Base-by-base conservation (phyloP, 2,797 vertebrate species). In the Pseudochaenichthys georgianus region DNA sequence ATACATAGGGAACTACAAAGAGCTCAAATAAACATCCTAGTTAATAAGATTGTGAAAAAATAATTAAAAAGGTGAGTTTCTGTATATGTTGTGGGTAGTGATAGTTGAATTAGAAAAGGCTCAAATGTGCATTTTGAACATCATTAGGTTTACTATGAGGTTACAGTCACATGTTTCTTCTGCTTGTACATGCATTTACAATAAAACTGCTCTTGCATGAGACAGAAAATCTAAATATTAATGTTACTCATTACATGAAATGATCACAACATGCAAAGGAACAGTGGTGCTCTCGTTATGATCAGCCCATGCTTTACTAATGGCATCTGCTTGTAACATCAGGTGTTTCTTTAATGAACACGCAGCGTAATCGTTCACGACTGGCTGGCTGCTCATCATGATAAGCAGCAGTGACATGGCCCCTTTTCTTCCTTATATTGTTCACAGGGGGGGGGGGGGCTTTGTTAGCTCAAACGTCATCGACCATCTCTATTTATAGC, bases 401-500 rank as follows among this genome's bases (percentile, higher is more conserved):
- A 50, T 88, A 70, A 90, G 77, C 87, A 78, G 84, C 81, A 83
- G 86, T 81, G 90, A 87, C 91, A 85, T 71, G 83, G 85, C 86
- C 92, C 13, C 15, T 75, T 91, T 86, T 76, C 65, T 38, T 70
- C 86, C 88, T 83, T 73, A 82, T 88, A 87, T 82, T 87, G 65
- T 43, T 85, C 83, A 86, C 66, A 23, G 41, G 68, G 50, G 59
- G 23, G 21, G n/a, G 19, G 52, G 48, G 62, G 68, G 80, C 63
- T 80, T 81, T 84, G 78, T 72, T 78, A 57, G 76, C 70, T 59
- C 19, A 64, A 70, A 84, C 81, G 47, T 87, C 85, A 87, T 54
- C 41, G 0, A 46, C 74, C 67, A 28, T 75, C 55, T 78, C 89
- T 94, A 93, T 92, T 92, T 90, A 90, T 89, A 93, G 78, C 38